Evolutionary conservation across 2,113 vertebrate genomes (phyloP).

Genomic region (Sebastes schlegelii): DNA sequence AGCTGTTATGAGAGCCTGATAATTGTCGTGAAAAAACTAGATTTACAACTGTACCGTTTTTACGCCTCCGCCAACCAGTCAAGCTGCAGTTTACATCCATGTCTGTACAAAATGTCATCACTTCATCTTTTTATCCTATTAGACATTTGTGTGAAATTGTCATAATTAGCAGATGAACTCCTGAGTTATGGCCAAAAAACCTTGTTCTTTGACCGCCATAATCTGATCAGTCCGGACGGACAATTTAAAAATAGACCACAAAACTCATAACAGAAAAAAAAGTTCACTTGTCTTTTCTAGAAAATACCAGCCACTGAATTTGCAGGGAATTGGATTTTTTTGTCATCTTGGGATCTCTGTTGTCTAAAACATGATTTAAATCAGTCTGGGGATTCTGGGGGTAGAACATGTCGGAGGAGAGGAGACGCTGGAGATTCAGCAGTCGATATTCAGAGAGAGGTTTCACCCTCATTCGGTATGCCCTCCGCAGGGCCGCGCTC

Average conservation of each 20-base stretch:
- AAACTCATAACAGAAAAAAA: not conserved
- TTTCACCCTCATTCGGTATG: not conserved
- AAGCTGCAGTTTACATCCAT: too few species aligned
- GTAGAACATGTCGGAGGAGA: not conserved
- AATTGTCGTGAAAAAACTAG: not conserved
- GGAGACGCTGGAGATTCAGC: not conserved
- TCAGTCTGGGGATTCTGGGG: not conserved
- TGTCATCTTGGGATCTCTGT: not conserved
- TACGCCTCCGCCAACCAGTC: too few species aligned
- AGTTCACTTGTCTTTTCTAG: not conserved
- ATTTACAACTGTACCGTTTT: too few species aligned
- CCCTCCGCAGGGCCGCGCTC: not conserved
- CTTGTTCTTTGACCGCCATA: too few species aligned
- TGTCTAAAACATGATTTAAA: not conserved
- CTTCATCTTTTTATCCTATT: too few species aligned
- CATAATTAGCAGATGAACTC: too few species aligned
- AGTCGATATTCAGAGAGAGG: conserved; percentile 8
- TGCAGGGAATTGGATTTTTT: not conserved
- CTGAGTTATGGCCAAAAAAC: too few species aligned
- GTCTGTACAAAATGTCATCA: too few species aligned
- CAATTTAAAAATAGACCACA: too few species aligned
- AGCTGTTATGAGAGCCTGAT: not conserved
- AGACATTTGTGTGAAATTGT: too few species aligned
- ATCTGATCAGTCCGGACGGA: too few species aligned
- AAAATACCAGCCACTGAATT: not conserved